These are phyloP conservation scores for Epinotia ramella DNA, from an alignment of 2,888 invertebrate species.

Conservation along the genomic window DNA sequence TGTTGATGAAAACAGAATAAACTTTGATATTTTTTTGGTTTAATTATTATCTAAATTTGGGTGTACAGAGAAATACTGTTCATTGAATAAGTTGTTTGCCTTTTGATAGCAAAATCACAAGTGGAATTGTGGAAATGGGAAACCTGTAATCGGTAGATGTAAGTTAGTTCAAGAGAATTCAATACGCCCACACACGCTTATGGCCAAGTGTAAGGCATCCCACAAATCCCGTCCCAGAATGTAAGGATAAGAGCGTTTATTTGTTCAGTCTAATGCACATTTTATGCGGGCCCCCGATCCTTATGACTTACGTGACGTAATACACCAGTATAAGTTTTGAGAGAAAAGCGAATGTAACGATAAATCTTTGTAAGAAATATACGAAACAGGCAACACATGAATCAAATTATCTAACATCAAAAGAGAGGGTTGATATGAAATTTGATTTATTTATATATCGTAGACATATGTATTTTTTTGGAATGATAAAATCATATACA, in stretches of 20 bases:
- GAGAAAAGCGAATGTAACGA: conserved; percentile 44
- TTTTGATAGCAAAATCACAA: too few species aligned
- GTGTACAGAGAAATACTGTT: too few species aligned
- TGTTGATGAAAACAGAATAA: too few species aligned
- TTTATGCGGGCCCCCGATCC: conserved; percentile 77
- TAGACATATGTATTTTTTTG: too few species aligned
- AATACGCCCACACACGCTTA: conserved; percentile 22
- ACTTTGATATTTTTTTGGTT: too few species aligned
- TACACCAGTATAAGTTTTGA: conserved; percentile 51
- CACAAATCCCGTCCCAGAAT: conserved; percentile 72
- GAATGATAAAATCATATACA: too few species aligned
- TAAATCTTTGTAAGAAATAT: neutral
- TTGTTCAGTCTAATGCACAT: conserved; percentile 83
- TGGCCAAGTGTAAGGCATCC: conserved; percentile 53
- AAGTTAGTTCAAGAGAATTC: conserved; percentile 23
- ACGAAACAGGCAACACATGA: too few species aligned
- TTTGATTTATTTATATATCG: too few species aligned
- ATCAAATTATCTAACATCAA: too few species aligned
- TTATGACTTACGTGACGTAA: conserved; percentile 80
- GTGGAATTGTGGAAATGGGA: neutral
- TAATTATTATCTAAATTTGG: too few species aligned
- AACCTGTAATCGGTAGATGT: conserved; percentile 2
- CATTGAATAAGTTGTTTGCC: too few species aligned
- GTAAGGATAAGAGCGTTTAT: conserved; percentile 79
- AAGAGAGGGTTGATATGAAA: too few species aligned